Percentiles rank a stretch among this genome's conserved stretches.
Evolutionary conservation across 2,797 vertebrate species (phyloP).

Genomic region (Smutsia gigantea): DNA sequence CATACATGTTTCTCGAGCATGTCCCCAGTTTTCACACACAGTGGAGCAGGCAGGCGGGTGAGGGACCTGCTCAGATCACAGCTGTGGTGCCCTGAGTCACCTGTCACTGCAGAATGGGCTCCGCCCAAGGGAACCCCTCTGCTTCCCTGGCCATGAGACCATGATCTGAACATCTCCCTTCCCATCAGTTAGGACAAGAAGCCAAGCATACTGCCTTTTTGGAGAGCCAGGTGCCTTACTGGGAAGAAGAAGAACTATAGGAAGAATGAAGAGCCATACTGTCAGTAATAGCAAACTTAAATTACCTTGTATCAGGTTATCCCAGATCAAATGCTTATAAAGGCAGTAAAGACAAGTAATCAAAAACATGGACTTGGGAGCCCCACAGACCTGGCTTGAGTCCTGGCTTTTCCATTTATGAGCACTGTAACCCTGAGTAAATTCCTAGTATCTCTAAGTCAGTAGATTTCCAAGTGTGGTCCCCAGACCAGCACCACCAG

Average conservation of each 20-base stretch:
- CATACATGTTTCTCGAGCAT: not conserved
- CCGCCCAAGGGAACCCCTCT: not conserved
- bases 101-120: not conserved
- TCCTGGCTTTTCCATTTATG: not conserved
- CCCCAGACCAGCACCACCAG: not conserved
- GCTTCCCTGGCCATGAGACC: not conserved
- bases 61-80: not conserved
- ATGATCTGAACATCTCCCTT: not conserved
- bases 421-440: not conserved
- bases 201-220: not conserved
- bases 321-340: not conserved
- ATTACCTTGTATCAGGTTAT: not conserved
- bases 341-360: not conserved
- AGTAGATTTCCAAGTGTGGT: not conserved
- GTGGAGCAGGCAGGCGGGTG: not conserved
- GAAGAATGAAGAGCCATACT: not conserved
- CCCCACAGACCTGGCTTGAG: not conserved
- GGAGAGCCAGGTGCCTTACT: not conserved
- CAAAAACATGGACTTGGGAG: not conserved
- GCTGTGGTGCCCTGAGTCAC: not conserved
- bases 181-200: not conserved
- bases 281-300: not conserved
- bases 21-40: not conserved
- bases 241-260: not conserved
- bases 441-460: not conserved